Base-by-base conservation (phyloP, 2,113 vertebrate genomes). In the Zosterops pallidus region DNA sequence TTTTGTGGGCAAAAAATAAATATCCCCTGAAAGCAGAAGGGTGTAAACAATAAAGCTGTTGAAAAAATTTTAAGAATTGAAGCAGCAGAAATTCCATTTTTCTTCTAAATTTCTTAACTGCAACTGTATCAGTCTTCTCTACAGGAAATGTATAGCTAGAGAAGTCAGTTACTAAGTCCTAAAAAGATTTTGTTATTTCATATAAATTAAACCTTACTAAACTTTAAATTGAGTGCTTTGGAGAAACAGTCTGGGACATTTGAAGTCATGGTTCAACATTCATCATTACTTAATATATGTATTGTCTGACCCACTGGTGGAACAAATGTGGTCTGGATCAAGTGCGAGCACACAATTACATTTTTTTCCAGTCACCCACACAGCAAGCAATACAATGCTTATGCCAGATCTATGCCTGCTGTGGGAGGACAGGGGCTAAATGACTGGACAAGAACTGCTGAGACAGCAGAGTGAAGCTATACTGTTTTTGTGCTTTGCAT, bases 391-490 rank as follows among this genome's bases (percentile, higher is more conserved):
- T 57, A 49, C 63, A 85, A 72, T 49, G 12, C 56, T 86, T 39
- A 17, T 59, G 85, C 82, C 85, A 86, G 83, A 83, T 83, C 75
- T 77, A 1, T 42, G 57, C 49, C 63, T 83, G 67, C 63, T 72
- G 75, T 85, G 82, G 79, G 79, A 90, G 71, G 59, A 92, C 90
- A 92, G 70, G 86, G 5, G 5, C 33, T 87, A 83, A 94, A 69
- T 35, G 74, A 63, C 25, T 80, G 89, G 83, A 46, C 22, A 71
- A 69, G 65, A 95, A 71, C n/a, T 94, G 86, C 94, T 94, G 90
- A 91, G 78, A 31, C 57, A 90, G 94, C 92, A 93, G 35, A 86
- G 37, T n/a, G 46, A 62, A 59, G 17, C 42, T 88, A 9, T 13
- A 35, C 59, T 49, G 4, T 29, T 92, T 55, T 89, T 72, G 25